These are phyloP conservation scores for Bufotes viridis DNA, from an alignment of 2,797 vertebrate species.

Conservation along the genomic window DNA sequence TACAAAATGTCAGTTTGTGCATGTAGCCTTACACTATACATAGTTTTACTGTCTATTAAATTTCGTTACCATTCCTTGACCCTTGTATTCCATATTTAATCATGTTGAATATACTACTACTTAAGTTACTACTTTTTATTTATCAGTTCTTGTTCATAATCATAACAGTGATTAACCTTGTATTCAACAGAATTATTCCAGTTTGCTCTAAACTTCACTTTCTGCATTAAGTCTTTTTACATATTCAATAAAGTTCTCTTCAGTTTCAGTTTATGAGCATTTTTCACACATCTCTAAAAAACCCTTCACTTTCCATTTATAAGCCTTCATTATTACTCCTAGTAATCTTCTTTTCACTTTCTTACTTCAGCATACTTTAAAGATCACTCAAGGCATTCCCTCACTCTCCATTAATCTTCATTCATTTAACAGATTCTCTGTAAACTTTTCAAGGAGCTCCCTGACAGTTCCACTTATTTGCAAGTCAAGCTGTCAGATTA, in stretches of 20 bases:
- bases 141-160: not conserved
- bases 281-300: constrained; percentile 22
- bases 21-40: no score
- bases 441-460: constrained; percentile 16
- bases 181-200: not conserved
- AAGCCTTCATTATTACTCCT: constrained; percentile 11
- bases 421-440: constrained; percentile 2
- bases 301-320: constrained; percentile 20
- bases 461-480: not conserved
- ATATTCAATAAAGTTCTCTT: constrained; percentile 13
- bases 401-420: constrained; percentile 4
- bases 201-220: not conserved
- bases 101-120: not conserved
- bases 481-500: constrained; percentile 22
- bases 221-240: not conserved
- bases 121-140: not conserved
- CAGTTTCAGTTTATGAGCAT: not conserved
- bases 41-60: not conserved
- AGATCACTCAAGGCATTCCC: not conserved
- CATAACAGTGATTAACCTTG: not conserved
- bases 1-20: no score
- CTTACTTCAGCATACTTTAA: constrained; percentile 6
- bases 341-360: constrained; percentile 11
- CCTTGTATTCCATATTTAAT: not conserved
- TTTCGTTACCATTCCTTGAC: not conserved